Base-by-base conservation (phyloP, 2,888 invertebrate species). In the Leptinotarsa peninsularis region DNA sequence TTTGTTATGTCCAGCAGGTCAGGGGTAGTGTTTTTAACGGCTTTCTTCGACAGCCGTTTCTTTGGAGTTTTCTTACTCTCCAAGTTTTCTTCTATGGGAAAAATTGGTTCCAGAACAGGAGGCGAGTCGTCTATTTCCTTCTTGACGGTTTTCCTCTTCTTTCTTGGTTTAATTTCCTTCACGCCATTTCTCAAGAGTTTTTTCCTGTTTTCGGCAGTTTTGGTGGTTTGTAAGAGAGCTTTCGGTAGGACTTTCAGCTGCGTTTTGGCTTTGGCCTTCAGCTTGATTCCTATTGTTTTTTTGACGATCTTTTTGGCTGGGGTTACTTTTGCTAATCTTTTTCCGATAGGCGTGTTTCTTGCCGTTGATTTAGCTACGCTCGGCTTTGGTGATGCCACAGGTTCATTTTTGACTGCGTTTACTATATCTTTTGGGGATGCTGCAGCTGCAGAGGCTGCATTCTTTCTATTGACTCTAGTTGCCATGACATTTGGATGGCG, bases 381-480 rank as follows among this genome's bases (percentile, higher is more conserved):
- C 17, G 63, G 18, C 58, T 58, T 49, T 21, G 18, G 54, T 69
- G 54, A 43, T 18, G 14, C 49, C 15, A 10, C 17, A 4, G 80
- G 67, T 75, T 84, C 85, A 71, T 79, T 80, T 76, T 82, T 83
- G 27, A 75, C 43, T 58, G 78, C 68, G 67, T 81, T 71, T 66
- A 83, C 82, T 79, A 84, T 81, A 76, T 87, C 87, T 83, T 85
- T 87, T 15, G 84, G 80, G 17, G 76, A 68, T 60, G 77, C 66
- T 54, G 73, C 50, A 18, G 78, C 56, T 71, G 77, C 71, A 49
- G 85, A 83, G 17, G 63, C 43, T 70, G 84, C 77, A 71, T 86
- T 85, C 84, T 88, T 88, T 83, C 86, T 87, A 76, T 84, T 85
- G 81, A 86, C 87, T 80, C 88, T 87, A 84, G 86, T 87, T 85